A percentile compares a stretch with the other conserved stretches of the same genome.
These are phyloP conservation scores for Gandaritis pyraliata DNA, from an alignment of 2,888 invertebrate species.

Conservation along the genomic window DNA sequence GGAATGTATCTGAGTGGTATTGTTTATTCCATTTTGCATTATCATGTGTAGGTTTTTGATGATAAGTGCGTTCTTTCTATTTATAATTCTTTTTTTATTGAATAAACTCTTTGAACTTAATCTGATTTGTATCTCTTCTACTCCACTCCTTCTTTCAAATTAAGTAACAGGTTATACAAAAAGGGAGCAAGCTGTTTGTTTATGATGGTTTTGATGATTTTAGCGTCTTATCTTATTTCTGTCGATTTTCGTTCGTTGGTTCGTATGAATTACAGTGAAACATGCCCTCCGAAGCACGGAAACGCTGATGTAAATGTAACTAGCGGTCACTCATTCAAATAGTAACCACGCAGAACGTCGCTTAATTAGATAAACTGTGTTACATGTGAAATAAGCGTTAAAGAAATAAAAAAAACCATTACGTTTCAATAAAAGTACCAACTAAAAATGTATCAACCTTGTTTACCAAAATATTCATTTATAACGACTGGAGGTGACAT, in stretches of 20 bases:
- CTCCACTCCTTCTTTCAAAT: too few species aligned
- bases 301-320: too few species aligned
- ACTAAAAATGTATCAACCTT: constrained; percentile 18
- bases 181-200: too few species aligned
- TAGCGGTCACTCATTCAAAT: too few species aligned
- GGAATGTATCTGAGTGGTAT: constrained; percentile 56
- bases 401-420: not conserved
- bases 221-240: too few species aligned
- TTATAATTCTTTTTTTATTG: constrained; percentile 62
- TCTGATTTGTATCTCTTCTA: constrained; percentile 18
- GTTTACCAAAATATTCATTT: constrained; percentile 24
- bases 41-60: constrained; percentile 66
- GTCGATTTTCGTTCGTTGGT: too few species aligned
- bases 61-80: constrained; percentile 66
- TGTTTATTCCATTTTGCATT: constrained; percentile 73
- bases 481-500: constrained; percentile 38
- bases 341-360: too few species aligned
- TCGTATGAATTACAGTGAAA: too few species aligned
- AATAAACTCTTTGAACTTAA: constrained; percentile 56
- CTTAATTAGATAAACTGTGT: not conserved
- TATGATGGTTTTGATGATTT: too few species aligned
- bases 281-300: too few species aligned
- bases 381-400: not conserved
- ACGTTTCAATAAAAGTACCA: constrained; percentile 7
- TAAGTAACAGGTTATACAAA: too few species aligned